A percentile compares a stretch with the other conserved stretches of the same genome.
These are phyloP conservation scores for Psix sp. DNA, from an alignment of 1,140 invertebrate species.

Conservation along the genomic window DNA sequence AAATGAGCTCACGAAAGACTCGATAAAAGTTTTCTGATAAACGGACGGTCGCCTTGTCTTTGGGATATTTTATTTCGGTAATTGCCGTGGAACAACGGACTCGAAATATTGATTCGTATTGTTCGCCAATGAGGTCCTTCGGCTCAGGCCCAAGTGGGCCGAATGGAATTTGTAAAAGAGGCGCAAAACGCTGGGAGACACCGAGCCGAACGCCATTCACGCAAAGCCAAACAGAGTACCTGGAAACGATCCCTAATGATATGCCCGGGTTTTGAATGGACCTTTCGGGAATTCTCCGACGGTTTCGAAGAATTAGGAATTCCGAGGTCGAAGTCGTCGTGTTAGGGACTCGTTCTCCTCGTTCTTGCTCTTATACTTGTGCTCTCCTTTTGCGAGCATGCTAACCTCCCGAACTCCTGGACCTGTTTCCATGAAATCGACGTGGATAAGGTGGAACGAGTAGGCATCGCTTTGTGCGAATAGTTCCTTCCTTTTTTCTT, in stretches of 20 bases:
- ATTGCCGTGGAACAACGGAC: constrained; percentile 21
- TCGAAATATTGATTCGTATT: constrained; percentile 55
- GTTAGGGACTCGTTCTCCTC: constrained; percentile 42
- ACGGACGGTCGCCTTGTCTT: constrained; percentile 23
- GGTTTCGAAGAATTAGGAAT: constrained; percentile 78
- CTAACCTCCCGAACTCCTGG: constrained; percentile 10
- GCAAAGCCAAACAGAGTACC: constrained; percentile 65
- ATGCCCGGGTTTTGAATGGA: constrained; percentile 74
- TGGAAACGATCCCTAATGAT: constrained; percentile 76
- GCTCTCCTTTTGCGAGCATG: constrained; percentile 1
- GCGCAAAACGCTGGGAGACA: constrained; percentile 46
- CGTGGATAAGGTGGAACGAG: constrained; percentile 51
- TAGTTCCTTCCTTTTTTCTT: constrained; percentile 44
- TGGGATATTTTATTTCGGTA: constrained; percentile 38
- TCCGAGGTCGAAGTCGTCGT: constrained; percentile 68
- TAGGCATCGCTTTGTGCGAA: constrained; percentile 59
- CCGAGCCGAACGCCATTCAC: constrained; percentile 68
- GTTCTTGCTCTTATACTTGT: constrained; percentile 12
- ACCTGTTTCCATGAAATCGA: constrained; percentile 52
- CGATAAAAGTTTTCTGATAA: constrained; percentile 55
- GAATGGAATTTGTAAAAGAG: constrained; percentile 49
- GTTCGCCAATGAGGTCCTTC: constrained; percentile 23
- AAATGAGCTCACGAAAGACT: constrained; percentile 48
- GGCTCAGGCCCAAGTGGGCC: constrained; percentile 19
- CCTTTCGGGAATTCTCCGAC: constrained; percentile 77